Conservation (phyloP, 2,113 vertebrate species). For the Vidua macroura region DNA sequence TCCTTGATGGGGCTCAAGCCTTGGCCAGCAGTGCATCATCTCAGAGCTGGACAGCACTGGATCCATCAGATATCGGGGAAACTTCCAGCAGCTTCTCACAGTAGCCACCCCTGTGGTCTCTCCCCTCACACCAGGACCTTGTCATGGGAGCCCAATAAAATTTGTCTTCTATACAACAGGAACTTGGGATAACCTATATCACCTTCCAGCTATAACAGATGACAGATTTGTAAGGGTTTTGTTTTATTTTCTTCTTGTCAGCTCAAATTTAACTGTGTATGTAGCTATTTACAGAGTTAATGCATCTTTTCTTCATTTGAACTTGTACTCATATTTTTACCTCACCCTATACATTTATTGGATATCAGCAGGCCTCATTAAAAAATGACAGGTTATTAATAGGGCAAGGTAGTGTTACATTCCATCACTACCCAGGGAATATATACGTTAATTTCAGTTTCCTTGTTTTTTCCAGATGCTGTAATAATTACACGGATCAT, state of each 20-base stretch:
- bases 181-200: neutral
- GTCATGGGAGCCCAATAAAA: neutral
- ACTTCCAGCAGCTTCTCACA: neutral
- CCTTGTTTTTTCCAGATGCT: neutral
- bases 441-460: neutral
- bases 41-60: neutral
- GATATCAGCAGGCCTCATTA: neutral
- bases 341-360: neutral
- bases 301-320: neutral
- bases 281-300: neutral
- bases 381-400: constrained; percentile 1
- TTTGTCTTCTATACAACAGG: neutral
- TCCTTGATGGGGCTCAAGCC: neutral
- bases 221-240: neutral
- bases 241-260: neutral
- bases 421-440: neutral
- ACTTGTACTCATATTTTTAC: neutral
- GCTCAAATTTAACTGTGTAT: neutral
- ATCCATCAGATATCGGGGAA: neutral
- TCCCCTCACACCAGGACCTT: neutral
- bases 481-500: neutral
- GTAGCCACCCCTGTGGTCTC: too few relatives aligned
- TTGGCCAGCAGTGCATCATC: fast-evolving
- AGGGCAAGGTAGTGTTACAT: neutral
- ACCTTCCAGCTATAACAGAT: neutral